Conservation (phyloP, 2,797 vertebrate genomes). For the Anguilla anguilla region DNA sequence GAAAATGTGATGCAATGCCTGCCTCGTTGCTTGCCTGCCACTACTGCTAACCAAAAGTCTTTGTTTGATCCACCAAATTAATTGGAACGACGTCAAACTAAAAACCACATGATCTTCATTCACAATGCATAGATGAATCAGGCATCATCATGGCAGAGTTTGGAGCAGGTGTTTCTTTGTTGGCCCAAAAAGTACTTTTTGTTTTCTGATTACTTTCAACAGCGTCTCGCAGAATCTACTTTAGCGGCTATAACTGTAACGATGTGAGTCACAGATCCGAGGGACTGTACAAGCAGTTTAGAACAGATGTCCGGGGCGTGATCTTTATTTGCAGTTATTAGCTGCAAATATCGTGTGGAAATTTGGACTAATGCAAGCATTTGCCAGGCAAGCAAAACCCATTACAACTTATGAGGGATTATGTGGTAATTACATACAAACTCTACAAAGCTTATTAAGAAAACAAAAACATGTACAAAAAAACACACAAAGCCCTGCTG, state of each 20-base stretch:
- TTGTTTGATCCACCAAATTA: background rate
- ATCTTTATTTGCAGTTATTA: slow-evolving; percentile 22
- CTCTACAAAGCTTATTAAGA: slow-evolving; percentile 24
- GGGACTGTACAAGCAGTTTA: slow-evolving; percentile 27
- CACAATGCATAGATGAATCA: background rate
- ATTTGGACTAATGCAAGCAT: slow-evolving; percentile 29
- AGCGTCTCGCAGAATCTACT: slow-evolving; percentile 43
- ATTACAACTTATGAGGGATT: slow-evolving; percentile 4
- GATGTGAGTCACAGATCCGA: slow-evolving; percentile 46
- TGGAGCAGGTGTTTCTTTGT: slow-evolving; percentile 67
- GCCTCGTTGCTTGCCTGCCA: background rate
- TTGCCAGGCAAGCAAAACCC: slow-evolving; percentile 23
- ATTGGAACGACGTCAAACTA: background rate
- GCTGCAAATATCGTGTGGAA: slow-evolving; percentile 32
- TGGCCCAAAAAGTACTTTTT: slow-evolving; percentile 32
- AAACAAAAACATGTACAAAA: background rate
- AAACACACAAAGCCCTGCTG: background rate
- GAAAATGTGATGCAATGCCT: background rate
- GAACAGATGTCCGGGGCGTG: slow-evolving; percentile 40
- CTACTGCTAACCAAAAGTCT: background rate
- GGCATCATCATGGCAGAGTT: slow-evolving; percentile 35
- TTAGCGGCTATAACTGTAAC: slow-evolving; percentile 42
- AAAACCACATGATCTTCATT: background rate
- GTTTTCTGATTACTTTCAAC: slow-evolving; percentile 46
- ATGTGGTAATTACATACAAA: slow-evolving; percentile 15